Base-by-base conservation (phyloP, 2,797 vertebrate species). In the Garrulus glandarius region DNA sequence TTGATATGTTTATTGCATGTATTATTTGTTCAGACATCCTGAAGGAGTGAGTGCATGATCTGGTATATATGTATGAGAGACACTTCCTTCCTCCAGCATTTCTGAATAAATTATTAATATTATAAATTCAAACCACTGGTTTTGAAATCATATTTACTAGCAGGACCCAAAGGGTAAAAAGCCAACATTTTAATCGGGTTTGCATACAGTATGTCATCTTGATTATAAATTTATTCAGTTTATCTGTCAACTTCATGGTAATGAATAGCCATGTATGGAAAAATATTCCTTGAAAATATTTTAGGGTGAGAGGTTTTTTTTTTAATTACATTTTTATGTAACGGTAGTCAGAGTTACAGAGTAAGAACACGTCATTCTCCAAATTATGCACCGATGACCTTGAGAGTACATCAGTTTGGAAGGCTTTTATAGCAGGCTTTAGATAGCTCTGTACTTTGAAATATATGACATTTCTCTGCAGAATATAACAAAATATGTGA, bases 321-420 rank as follows among this genome's bases (percentile, higher is more conserved):
- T 95, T 92, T 96, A 96, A 97, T 96, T 97, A 90, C 80, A 95
- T 97, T 96, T 97, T 96, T 94, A 96, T 97, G 97, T 97, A 96
- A 95, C 88, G 27, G 27, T 65, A 93, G 93, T 46, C 92, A 93
- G 57, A 94, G 67, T 89, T 96, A 94, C 87, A 91, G 94, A 94
- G 61, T 88, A 89, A 93, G 91, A 96, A 89, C 79, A 94, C 37
- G 92, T 96, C 91, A 61, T 72, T 95, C 80, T 93, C 82, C 88
- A 89, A 96, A 96, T 96, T 96, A 95, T 97, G 49, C 89, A 86
- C 68, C 13, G 5, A 92, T 97, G 97, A 97, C 98, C 97, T 98
- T 98, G 97, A 96, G 91, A 97, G 82, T 96, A 63, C 95, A 96
- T 97, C 89, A 91, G 34, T 88, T 92, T 94, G 87, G 92, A 96